Base-by-base conservation (phyloP, 2,797 vertebrate species). In the Pseudochromis fuscus region DNA sequence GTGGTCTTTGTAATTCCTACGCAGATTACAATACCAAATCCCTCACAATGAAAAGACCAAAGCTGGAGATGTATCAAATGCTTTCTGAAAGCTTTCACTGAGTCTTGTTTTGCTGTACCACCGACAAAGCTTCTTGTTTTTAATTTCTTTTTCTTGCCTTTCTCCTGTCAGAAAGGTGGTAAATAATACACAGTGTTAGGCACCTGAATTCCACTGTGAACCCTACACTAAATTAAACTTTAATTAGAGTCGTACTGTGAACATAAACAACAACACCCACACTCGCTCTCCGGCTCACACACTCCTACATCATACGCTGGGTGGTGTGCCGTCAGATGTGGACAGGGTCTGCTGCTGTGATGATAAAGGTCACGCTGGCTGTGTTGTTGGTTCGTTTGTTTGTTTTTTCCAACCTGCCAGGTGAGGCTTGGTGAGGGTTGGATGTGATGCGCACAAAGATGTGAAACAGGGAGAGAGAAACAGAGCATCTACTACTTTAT, bases 231-330 rank as follows among this genome's bases (percentile, higher is more conserved):
- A 81, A 45, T 60, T 23, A 18, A 74, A 70, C 45, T 77, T 75
- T 64, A 77, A 83, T 72, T 67, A 63, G 75, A 37, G 51, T 66
- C 27, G 16, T 19, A 56, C 60, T 62, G 5, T 48, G 56, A 57
- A 67, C 42, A 62, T 25, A 16, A 49, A 49, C 24, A 49, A 68
- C 65, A 60, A 64, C 53, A 53, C 11, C 9, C 52, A 31, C 31
- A 30, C 33, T 10, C 28, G 1, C 55, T 4, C 44, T 27, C n/a
- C n/a, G n/a, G n/a, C n/a, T n/a, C n/a, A n/a, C n/a, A n/a, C n/a
- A n/a, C n/a, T n/a, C n/a, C n/a, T n/a, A n/a, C n/a, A n/a, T n/a
- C n/a, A n/a, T n/a, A n/a, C n/a, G n/a, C n/a, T n/a, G n/a, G n/a
- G n/a, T n/a, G n/a, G n/a, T n/a, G n/a, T n/a, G n/a, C n/a, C n/a